Percentiles rank a stretch among this genome's conserved stretches.
Conservation (phyloP, 2,113 vertebrate genomes). For the Panthera tigris region DNA sequence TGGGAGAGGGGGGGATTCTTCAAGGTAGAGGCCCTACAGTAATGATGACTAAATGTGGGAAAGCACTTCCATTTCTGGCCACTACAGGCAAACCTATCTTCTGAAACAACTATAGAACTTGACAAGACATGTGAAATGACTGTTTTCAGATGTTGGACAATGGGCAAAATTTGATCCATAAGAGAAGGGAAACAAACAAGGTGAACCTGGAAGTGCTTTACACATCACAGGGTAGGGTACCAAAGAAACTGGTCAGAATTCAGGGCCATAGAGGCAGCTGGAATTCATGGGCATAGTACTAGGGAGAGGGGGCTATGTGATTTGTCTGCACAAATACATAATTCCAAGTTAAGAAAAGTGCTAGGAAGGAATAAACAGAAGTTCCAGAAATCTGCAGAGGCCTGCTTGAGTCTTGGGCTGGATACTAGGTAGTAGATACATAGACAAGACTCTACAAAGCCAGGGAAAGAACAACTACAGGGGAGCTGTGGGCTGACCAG, state of each 20-base stretch:
- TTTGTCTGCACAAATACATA: constrained; percentile 33
- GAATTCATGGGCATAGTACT: not conserved
- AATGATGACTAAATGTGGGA: not conserved
- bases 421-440: not conserved
- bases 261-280: not conserved
- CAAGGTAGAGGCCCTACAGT: not conserved
- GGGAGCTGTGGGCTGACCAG: not conserved
- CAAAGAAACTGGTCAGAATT: constrained; percentile 30
- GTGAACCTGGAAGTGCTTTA: not conserved
- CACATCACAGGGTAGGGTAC: not conserved
- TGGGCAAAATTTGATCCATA: not conserved
- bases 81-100: not conserved
- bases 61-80: constrained; percentile 29
- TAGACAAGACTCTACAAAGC: not conserved
- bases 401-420: not conserved
- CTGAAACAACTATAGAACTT: constrained; percentile 39
- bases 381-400: not conserved
- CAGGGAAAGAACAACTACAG: not conserved
- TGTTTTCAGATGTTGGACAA: not conserved
- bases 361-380: not conserved
- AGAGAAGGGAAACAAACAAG: not conserved
- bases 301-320: not conserved
- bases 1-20: not conserved
- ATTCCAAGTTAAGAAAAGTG: constrained; percentile 20
- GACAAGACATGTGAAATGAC: constrained; percentile 38